Evolutionary conservation across 2,113 vertebrate genomes (phyloP).

Genomic region (Edolisoma coerulescens): DNA sequence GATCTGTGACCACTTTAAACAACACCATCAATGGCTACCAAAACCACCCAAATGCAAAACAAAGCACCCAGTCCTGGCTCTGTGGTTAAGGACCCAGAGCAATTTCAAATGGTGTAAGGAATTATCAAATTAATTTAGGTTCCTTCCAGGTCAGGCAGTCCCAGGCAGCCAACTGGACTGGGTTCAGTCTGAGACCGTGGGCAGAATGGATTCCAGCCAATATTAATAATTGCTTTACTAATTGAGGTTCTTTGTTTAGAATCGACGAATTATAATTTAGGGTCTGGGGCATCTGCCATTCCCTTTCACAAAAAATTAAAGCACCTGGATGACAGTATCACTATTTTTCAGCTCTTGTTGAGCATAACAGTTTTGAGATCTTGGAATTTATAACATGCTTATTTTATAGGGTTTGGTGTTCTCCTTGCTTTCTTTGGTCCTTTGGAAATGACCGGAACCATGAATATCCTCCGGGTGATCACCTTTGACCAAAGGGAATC

Average conservation of each 20-base stretch:
- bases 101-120: not conserved
- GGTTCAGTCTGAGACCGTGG: not conserved
- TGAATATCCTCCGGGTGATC: not conserved
- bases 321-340: not conserved
- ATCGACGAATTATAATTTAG: not conserved
- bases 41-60: not conserved
- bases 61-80: not conserved
- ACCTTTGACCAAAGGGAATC: not conserved
- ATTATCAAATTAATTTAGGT: not conserved
- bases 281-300: constrained; percentile 20
- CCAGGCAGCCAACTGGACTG: not conserved
- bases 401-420: fast-evolving
- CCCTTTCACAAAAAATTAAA: not conserved
- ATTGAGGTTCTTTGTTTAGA: constrained; percentile 43
- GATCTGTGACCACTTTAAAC: fast-evolving
- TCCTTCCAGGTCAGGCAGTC: not conserved
- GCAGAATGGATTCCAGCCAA: constrained; percentile 37
- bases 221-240: constrained; percentile 50
- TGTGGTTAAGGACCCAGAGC: not conserved
- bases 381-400: not conserved
- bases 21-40: not conserved
- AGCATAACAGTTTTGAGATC: not conserved
- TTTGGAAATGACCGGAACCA: not conserved
- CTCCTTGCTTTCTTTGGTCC: not conserved
- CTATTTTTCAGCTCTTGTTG: not conserved